A percentile compares a stretch with the other conserved stretches of the same genome.
phyloP scores from a whole-genome alignment of 1,140 invertebrate species.

The Papilio helenus region DNA sequence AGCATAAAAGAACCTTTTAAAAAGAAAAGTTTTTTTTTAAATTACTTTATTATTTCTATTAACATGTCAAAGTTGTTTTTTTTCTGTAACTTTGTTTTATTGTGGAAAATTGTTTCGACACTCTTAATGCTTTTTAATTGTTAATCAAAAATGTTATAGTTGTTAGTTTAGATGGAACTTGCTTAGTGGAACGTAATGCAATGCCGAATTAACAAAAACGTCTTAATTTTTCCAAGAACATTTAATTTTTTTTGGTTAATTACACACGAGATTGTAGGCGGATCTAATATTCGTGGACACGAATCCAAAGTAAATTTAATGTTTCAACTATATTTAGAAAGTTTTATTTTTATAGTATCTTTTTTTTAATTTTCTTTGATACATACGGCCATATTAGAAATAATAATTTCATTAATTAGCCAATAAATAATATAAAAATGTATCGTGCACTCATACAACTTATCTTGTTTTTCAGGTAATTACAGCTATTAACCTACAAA shows the following conservation, averaged over 20 bases:
- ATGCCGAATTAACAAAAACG: constrained; percentile 18
- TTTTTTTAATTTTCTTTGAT: too few relatives aligned
- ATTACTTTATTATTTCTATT: neutral
- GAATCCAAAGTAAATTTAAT: too few relatives aligned
- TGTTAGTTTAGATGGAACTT: constrained; percentile 9
- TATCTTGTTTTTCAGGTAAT: constrained; percentile 37
- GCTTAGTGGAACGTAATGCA: constrained; percentile 30
- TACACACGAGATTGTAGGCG: too few relatives aligned
- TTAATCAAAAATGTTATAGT: constrained; percentile 7
- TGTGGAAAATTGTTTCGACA: neutral
- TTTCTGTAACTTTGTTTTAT: neutral
- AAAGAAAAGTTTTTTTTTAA: neutral
- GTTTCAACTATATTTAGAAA: too few relatives aligned
- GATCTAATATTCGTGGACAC: too few relatives aligned
- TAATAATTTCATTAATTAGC: too few relatives aligned
- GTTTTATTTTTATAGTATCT: too few relatives aligned
- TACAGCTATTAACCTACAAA: constrained; percentile 34
- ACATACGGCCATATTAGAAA: too few relatives aligned
- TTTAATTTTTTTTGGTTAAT: neutral
- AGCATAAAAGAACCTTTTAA: neutral
- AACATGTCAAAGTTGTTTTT: neutral
- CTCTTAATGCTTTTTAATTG: constrained; percentile 23
- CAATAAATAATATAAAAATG: neutral
- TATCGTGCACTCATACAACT: neutral
- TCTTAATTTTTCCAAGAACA: constrained; percentile 27